phyloP scores from a whole-genome alignment of 2,113 vertebrate genomes.

The Siphamia tubifer region DNA sequence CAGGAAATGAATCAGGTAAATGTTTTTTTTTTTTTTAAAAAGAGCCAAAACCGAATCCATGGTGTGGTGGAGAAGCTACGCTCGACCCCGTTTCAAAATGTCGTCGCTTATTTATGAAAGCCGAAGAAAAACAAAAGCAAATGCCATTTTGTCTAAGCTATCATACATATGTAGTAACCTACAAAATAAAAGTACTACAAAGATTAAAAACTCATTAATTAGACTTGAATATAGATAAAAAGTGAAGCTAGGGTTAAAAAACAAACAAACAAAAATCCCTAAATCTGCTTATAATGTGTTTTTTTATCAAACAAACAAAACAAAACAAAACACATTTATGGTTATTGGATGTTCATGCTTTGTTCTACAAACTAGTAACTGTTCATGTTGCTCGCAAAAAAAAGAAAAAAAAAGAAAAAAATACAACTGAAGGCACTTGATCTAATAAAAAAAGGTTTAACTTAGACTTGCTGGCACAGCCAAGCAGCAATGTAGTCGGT shows the following conservation, averaged over 20 bases:
- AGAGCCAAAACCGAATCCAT: slow-evolving; percentile 19
- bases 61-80: slow-evolving; percentile 46
- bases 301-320: slow-evolving; percentile 57
- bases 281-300: slow-evolving; percentile 70
- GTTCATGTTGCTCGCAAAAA: slow-evolving; percentile 55
- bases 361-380: slow-evolving; percentile 51
- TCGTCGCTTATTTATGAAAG: slow-evolving; percentile 46
- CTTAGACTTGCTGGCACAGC: slow-evolving; percentile 82
- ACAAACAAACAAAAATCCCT: slow-evolving; percentile 65
- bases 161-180: slow-evolving; percentile 65
- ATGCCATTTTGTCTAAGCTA: slow-evolving; percentile 65
- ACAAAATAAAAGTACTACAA: slow-evolving; percentile 69
- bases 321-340: slow-evolving; percentile 76
- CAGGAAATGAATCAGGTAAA: slow-evolving; percentile 21
- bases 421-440: slow-evolving; percentile 81
- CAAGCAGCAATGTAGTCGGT: slow-evolving; percentile 77
- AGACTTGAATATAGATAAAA: slow-evolving; percentile 88
- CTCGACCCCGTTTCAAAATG: slow-evolving; percentile 50
- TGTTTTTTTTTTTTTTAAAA: slow-evolving; percentile 5
- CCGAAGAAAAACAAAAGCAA: slow-evolving; percentile 44
- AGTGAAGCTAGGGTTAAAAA: slow-evolving; percentile 60
- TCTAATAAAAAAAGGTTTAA: slow-evolving; percentile 76
- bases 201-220: slow-evolving; percentile 78
- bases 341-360: slow-evolving; percentile 36
- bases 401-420: slow-evolving; percentile 65